Evolutionary conservation across 2,113 vertebrate genomes (phyloP).

Genomic region (Microcebus ravelobensis): DNA sequence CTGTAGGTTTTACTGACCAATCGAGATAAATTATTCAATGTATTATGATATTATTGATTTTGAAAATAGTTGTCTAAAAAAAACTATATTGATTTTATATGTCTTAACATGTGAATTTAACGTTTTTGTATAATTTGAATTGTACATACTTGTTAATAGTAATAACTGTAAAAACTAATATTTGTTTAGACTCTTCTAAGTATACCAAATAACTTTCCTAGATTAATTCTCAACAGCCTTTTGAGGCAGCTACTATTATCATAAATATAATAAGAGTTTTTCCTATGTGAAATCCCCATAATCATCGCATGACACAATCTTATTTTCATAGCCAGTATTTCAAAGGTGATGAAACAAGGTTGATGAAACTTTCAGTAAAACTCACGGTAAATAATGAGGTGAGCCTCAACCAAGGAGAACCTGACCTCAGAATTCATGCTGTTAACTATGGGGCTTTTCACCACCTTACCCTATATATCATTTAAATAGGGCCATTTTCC

Average conservation of each 20-base stretch:
- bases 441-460: neutral
- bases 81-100: neutral
- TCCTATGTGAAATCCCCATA: neutral
- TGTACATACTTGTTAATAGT: neutral
- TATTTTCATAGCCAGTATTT: neutral
- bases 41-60: neutral
- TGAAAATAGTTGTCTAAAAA: neutral
- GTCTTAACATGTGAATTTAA: neutral
- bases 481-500: neutral
- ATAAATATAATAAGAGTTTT: neutral
- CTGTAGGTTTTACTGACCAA: neutral
- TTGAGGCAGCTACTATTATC: neutral
- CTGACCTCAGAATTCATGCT: neutral
- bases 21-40: neutral
- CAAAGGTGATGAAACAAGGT: neutral
- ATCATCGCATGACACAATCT: neutral
- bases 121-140: neutral
- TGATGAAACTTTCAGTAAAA: neutral
- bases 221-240: neutral
- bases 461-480: neutral
- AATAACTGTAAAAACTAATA: neutral
- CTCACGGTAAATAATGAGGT: neutral
- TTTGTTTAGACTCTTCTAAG: neutral
- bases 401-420: neutral
- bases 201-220: neutral